Percentiles rank a stretch among this genome's conserved stretches.
Evolutionary conservation across 2,797 vertebrate species (phyloP).

Genomic region (Remorina albescens): DNA sequence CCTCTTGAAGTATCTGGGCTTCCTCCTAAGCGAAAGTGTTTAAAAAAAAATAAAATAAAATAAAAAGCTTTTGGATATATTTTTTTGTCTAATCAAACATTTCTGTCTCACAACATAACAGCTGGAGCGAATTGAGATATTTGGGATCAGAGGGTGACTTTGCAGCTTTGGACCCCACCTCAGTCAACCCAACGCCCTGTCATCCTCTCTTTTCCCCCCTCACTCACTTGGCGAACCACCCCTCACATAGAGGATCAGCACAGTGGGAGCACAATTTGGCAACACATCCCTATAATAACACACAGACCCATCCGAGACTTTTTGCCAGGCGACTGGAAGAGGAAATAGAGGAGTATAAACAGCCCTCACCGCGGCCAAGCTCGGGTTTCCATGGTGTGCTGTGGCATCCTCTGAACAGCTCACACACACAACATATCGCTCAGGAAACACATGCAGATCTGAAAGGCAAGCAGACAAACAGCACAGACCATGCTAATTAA

Average conservation of each 20-base stretch:
- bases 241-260: slow-evolving; percentile 57
- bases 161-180: slow-evolving; percentile 37
- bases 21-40: slow-evolving; percentile 29
- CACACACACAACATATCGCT: slow-evolving; percentile 91
- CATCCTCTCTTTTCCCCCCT: slow-evolving; percentile 33
- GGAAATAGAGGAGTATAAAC: slow-evolving; percentile 83
- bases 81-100: slow-evolving; percentile 25
- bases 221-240: slow-evolving; percentile 24
- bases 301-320: slow-evolving; percentile 62
- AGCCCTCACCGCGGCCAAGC: slow-evolving; percentile 80
- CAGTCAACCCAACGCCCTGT: not conserved
- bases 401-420: slow-evolving; percentile 84
- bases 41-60: no score
- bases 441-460: slow-evolving; percentile 94
- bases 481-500: slow-evolving; percentile 70
- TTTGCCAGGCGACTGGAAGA: slow-evolving; percentile 81
- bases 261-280: slow-evolving; percentile 76
- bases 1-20: no score
- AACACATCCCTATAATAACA: slow-evolving; percentile 74
- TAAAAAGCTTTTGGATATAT: slow-evolving; percentile 23
- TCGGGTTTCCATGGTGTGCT: slow-evolving; percentile 77
- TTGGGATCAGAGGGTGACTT: slow-evolving; percentile 36
- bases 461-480: slow-evolving; percentile 65
- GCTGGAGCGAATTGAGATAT: slow-evolving; percentile 36
- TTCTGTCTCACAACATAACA: not conserved